Evolutionary conservation across 1,140 invertebrate genomes (phyloP).

Genomic region (Polyergus mexicanus): DNA sequence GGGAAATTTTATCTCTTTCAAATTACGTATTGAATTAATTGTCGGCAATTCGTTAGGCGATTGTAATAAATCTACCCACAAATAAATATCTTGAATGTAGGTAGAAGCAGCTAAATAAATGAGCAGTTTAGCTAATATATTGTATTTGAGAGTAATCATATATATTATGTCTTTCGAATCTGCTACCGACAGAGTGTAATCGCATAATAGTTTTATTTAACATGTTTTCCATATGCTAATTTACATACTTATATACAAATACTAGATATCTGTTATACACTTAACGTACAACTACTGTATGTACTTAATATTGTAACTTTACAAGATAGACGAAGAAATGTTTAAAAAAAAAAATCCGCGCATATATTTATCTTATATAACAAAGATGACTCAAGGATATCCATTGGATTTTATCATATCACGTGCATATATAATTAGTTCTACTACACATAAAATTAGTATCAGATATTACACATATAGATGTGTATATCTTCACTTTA

Average conservation of each 20-base stretch:
- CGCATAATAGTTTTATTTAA: slow-evolving; percentile 24
- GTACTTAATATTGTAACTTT: neutral
- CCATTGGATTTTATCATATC: neutral
- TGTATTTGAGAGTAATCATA: neutral
- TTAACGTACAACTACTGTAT: neutral
- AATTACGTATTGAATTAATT: neutral
- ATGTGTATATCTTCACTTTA: neutral
- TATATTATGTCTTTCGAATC: slow-evolving; percentile 23
- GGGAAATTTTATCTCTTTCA: neutral
- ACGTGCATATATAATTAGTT: neutral
- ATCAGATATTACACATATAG: too few species aligned
- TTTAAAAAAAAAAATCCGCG: neutral
- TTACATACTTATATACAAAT: neutral
- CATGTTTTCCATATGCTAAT: neutral
- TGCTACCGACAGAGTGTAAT: neutral
- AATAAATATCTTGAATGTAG: neutral
- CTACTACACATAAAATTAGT: neutral
- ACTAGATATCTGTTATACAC: neutral
- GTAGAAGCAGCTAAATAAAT: neutral
- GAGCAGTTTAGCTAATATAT: neutral
- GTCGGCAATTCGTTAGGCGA: neutral
- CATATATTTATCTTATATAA: slow-evolving; percentile 16
- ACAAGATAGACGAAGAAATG: neutral
- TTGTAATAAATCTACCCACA: neutral
- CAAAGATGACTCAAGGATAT: slow-evolving; percentile 23